Percentiles rank a stretch among this genome's conserved stretches.
phyloP scores from a whole-genome alignment of 1,140 invertebrate genomes.

The Trichonephila clavipes region DNA sequence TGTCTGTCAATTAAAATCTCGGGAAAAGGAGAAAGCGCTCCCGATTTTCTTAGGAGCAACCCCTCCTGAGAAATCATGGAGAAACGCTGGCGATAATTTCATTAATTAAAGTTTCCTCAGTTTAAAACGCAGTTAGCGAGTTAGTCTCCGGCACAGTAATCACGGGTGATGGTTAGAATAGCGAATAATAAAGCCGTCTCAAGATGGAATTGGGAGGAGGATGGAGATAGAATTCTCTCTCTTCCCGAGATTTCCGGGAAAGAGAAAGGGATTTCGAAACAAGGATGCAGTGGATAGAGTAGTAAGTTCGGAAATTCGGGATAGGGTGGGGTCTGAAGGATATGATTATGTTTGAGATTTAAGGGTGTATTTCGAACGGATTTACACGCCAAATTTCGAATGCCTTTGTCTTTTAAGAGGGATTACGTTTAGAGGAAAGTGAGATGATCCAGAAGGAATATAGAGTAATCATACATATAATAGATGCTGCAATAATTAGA shows the following conservation, averaged over 20 bases:
- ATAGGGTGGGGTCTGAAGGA: neutral
- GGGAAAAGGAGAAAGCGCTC: neutral
- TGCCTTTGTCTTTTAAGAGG: neutral
- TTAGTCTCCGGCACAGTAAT: constrained; percentile 10
- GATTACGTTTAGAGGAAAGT: neutral
- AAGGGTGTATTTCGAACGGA: neutral
- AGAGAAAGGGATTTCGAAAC: neutral
- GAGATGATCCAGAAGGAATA: neutral
- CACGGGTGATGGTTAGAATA: constrained; percentile 35
- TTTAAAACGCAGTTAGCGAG: constrained; percentile 47
- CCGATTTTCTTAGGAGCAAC: neutral
- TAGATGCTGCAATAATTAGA: neutral
- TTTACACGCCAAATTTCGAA: neutral
- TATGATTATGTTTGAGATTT: neutral
- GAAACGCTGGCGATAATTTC: constrained; percentile 48
- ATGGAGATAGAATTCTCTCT: neutral
- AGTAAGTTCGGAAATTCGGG: neutral
- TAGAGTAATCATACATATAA: neutral
- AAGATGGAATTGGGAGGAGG: neutral
- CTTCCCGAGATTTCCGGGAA: neutral
- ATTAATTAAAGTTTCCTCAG: constrained; percentile 42
- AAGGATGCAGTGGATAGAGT: neutral
- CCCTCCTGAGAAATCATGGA: constrained; percentile 49
- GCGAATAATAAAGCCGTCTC: constrained; percentile 39
- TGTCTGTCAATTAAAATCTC: constrained; percentile 19